Evolutionary conservation across 2,888 invertebrate species (phyloP).

Genomic region (Coleophora flavipennella): DNA sequence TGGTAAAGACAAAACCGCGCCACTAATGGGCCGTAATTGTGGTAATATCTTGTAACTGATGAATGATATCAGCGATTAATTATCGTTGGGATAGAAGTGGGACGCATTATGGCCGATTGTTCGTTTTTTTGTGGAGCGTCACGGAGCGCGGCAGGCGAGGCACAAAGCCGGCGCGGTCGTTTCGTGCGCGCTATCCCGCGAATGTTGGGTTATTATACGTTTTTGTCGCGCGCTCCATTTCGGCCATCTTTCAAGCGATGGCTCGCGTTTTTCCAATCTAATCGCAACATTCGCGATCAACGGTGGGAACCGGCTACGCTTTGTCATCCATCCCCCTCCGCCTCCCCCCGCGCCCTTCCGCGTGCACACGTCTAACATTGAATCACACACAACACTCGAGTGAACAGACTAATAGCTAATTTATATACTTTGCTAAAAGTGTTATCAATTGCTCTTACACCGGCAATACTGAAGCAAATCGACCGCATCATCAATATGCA

Average conservation of each 20-base stretch:
- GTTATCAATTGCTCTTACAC: too few relatives aligned
- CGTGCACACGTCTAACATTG: neutral
- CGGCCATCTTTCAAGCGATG: constrained; percentile 45
- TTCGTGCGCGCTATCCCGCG: constrained; percentile 14
- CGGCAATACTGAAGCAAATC: too few relatives aligned
- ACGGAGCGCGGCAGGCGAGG: constrained; percentile 16
- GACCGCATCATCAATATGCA: too few relatives aligned
- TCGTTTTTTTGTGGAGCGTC: constrained; percentile 3
- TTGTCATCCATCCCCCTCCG: neutral
- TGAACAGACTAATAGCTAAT: too few relatives aligned
- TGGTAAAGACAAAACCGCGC: too few relatives aligned
- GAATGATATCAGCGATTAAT: too few relatives aligned
- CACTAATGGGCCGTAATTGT: too few relatives aligned
- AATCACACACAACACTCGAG: too few relatives aligned
- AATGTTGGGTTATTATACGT: constrained; percentile 33
- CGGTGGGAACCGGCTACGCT: neutral
- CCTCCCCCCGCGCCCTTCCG: neutral
- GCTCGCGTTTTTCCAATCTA: constrained; percentile 41
- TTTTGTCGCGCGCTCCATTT: constrained; percentile 47
- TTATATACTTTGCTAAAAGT: too few relatives aligned
- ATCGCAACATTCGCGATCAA: constrained; percentile 24
- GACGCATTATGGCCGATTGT: too few relatives aligned
- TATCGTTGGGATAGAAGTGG: too few relatives aligned
- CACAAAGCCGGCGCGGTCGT: constrained; percentile 20
- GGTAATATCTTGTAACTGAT: too few relatives aligned